Evolutionary conservation across 2,888 invertebrate genomes (phyloP), one percentile per base, ranked within the genome.

Genomic region (Latrodectus hesperus): DNA sequence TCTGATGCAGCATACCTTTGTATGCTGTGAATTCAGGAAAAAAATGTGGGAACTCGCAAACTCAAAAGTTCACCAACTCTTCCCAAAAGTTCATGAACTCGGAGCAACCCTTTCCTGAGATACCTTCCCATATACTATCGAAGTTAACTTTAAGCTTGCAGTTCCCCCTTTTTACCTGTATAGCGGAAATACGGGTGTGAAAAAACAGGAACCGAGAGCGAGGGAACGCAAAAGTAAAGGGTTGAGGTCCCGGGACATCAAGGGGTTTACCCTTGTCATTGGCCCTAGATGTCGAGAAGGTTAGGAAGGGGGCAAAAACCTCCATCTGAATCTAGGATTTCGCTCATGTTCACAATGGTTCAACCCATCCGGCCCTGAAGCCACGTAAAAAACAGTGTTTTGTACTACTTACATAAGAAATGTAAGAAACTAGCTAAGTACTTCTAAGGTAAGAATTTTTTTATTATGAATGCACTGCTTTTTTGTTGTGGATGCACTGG

Each of bases 111-210:
- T 75, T 80, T 85, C 79, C 73, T 76, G 71, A 64, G 60, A 67
- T 78, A 78, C 67, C 84, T 85, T 74, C 74, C 52, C 73, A 68
- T 71, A 12, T 80, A 64, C 67, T 80, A 52, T 53, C 52, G 75
- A 73, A 53, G 73, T 73, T 79, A 77, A 79, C 60, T 80, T 71
- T 49, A 53, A 85, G 22, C 84, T 64, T 51, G 14, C 60, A 55
- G 76, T 70, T 80, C 67, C 80, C 84, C 85, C 71, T 86, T 80
- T 60, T 86, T 86, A 86, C 85, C 85, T 86, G 85, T 80, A 80
- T 75, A 86, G 80, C 85, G 85, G 85, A 86, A 86, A 86, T 86
- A 74, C 68, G 75, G 76, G 80, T 65, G 64, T 14, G 68, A 85
- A 84, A 85, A 85, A 85, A 38, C n/a, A 17, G 51, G 53, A 70